Evolutionary conservation across 2,888 invertebrate genomes (phyloP).

Genomic region (Rhamphomyia laevipes): DNA sequence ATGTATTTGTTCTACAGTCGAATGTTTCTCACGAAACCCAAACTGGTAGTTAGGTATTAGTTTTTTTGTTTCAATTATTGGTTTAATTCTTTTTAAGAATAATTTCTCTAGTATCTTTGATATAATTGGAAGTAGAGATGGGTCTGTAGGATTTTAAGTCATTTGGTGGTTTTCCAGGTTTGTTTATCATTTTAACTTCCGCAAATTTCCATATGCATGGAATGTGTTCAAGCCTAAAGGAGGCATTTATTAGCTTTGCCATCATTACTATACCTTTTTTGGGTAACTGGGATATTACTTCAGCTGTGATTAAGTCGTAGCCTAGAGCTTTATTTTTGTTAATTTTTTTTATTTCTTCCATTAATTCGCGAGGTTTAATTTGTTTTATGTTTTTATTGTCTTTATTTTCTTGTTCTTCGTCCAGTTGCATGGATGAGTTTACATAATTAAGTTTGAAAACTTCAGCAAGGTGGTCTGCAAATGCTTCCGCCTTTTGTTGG

Average conservation of each 20-base stretch:
- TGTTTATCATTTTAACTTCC: constrained; percentile 19
- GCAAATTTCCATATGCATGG: constrained; percentile 14
- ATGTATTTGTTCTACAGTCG: too few species aligned
- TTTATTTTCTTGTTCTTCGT: not conserved
- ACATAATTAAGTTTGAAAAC: too few species aligned
- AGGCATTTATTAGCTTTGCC: constrained; percentile 8
- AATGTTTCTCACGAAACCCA: too few species aligned
- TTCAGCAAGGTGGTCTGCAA: not conserved
- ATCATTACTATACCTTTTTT: constrained; percentile 15
- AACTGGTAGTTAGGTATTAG: too few species aligned
- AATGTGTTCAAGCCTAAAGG: constrained; percentile 9
- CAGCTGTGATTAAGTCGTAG: constrained; percentile 18
- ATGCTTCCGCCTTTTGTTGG: too few species aligned
- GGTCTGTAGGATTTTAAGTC: constrained; percentile 17
- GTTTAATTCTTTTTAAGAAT: too few species aligned
- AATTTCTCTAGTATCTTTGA: too few species aligned
- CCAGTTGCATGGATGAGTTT: too few species aligned
- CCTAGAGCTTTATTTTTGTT: constrained; percentile 16
- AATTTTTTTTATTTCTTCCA: too few species aligned
- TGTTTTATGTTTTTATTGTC: not conserved
- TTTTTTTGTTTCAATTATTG: too few species aligned
- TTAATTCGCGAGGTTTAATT: too few species aligned
- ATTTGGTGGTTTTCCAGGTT: constrained; percentile 17
- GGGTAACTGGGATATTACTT: constrained; percentile 17
- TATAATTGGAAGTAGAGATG: constrained; percentile 19